A percentile compares a stretch with the other conserved stretches of the same genome.
phyloP scores from a whole-genome alignment of 1,140 invertebrate species.

The Eupristina koningsbergeri region DNA sequence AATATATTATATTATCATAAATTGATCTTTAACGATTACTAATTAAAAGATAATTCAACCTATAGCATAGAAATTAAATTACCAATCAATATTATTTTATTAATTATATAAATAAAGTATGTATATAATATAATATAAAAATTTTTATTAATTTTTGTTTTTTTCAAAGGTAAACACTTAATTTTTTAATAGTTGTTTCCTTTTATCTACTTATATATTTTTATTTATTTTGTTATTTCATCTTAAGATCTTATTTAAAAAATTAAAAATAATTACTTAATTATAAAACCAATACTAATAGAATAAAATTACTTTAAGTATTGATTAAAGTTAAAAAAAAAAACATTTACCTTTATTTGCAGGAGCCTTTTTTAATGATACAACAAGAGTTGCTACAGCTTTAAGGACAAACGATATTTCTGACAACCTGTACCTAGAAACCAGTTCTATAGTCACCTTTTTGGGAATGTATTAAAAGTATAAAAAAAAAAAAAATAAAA shows the following conservation, averaged over 20 bases:
- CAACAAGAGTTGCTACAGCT: slow-evolving; percentile 92
- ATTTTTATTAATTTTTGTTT: too few species aligned
- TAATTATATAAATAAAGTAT: too few species aligned
- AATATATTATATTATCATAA: too few species aligned
- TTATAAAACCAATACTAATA: too few species aligned
- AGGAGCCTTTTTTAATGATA: slow-evolving; percentile 93
- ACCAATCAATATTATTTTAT: too few species aligned
- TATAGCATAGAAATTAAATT: too few species aligned
- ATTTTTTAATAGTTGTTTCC: too few species aligned
- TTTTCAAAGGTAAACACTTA: too few species aligned
- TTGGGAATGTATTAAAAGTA: slow-evolving; percentile 32
- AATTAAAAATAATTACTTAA: slow-evolving; percentile 47
- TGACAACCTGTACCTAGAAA: slow-evolving; percentile 89
- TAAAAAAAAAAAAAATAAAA: not conserved
- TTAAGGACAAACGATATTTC: slow-evolving; percentile 98
- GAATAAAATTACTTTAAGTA: too few species aligned
- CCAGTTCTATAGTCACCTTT: slow-evolving; percentile 56
- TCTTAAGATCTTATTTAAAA: slow-evolving; percentile 26
- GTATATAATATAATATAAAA: too few species aligned
- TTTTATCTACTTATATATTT: not conserved
- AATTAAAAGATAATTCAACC: too few species aligned
- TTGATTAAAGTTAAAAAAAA: not conserved
- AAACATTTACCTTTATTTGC: slow-evolving; percentile 82
- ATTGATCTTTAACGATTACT: too few species aligned
- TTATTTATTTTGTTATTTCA: not conserved